Conservation (phyloP, 2,888 invertebrate species). For the Cosmorhoe ocellata region DNA sequence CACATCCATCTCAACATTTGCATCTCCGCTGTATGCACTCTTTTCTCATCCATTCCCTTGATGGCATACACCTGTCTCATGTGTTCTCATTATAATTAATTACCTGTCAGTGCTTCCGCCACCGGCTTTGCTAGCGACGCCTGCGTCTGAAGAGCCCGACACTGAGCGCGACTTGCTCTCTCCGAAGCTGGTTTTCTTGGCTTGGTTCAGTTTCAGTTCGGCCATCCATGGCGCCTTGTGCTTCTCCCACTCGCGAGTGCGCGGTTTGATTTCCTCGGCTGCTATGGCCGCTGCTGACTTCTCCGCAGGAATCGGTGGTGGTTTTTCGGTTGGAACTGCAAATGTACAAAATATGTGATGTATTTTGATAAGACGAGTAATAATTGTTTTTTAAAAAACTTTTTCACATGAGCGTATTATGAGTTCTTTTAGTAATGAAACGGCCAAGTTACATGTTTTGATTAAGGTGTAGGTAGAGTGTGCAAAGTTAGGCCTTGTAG, state of each 20-base stretch:
- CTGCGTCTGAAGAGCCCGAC: slow-evolving; percentile 49
- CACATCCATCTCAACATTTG: no score
- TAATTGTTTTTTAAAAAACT: no score
- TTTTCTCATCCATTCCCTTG: no score
- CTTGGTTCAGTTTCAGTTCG: slow-evolving; percentile 90
- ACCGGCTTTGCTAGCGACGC: slow-evolving; percentile 43
- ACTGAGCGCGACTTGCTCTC: slow-evolving; percentile 59
- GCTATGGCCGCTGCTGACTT: slow-evolving; percentile 54
- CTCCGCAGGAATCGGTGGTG: slow-evolving; percentile 29
- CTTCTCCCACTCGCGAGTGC: slow-evolving; percentile 87
- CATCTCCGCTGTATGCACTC: no score
- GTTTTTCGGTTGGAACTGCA: slow-evolving; percentile 26
- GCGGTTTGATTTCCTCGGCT: slow-evolving; percentile 81
- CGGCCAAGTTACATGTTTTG: no score
- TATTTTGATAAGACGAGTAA: no score
- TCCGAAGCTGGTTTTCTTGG: slow-evolving; percentile 82
- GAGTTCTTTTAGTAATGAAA: no score
- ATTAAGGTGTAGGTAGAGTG: no score
- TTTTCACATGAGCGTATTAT: no score
- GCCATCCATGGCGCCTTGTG: slow-evolving; percentile 91
- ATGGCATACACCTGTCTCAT: no score
- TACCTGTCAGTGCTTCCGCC: slow-evolving; percentile 69
- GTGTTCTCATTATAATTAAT: no score
- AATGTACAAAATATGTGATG: slow-evolving; percentile 3
- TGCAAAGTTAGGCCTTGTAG: no score